phyloP scores from a whole-genome alignment of 2,888 invertebrate genomes.

The Lysandra coridon region DNA sequence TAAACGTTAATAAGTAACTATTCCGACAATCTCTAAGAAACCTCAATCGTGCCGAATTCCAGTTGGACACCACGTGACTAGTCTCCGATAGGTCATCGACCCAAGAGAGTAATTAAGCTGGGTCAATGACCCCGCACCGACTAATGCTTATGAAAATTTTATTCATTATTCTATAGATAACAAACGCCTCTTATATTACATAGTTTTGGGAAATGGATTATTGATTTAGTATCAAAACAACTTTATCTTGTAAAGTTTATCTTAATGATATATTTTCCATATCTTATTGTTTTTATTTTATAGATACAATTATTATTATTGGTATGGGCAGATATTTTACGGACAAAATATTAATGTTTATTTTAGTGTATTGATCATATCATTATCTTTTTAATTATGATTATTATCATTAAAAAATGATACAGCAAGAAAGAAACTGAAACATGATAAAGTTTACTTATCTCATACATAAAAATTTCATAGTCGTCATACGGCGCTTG shows the following conservation, averaged over 20 bases:
- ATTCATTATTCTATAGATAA: constrained; percentile 8
- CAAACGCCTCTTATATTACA: not conserved
- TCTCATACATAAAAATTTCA: too few species aligned
- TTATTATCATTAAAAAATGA: too few species aligned
- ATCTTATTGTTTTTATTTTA: not conserved
- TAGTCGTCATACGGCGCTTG: too few species aligned
- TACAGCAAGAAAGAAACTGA: too few species aligned
- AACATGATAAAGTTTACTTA: too few species aligned
- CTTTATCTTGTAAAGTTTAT: not conserved
- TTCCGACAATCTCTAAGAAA: not conserved
- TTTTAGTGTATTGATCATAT: too few species aligned
- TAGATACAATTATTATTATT: not conserved
- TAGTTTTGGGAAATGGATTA: constrained; percentile 8
- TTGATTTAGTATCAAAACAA: not conserved
- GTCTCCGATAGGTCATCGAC: constrained; percentile 14
- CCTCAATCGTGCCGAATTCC: constrained; percentile 5
- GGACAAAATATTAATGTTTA: too few species aligned
- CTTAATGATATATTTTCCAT: not conserved
- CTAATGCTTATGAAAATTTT: constrained; percentile 22
- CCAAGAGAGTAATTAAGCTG: constrained; percentile 12
- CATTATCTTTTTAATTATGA: too few species aligned
- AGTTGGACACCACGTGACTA: not conserved
- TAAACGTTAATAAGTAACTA: not conserved
- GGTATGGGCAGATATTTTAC: not conserved
- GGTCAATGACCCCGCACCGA: constrained; percentile 3